phyloP scores from a whole-genome alignment of 2,888 invertebrate species.

The Aspidiotus rigidus region DNA sequence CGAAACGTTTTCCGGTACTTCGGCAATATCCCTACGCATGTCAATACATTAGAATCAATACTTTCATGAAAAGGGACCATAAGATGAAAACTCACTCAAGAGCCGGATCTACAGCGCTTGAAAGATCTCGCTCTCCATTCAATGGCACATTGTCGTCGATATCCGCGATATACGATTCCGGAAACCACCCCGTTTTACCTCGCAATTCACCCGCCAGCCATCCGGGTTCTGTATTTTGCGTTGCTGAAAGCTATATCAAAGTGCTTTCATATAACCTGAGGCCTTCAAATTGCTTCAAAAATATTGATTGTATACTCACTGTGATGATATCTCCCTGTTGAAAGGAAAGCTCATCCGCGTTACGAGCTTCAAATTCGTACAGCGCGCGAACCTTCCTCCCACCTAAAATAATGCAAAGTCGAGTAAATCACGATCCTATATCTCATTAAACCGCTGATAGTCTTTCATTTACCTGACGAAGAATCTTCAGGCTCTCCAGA shows the following conservation, averaged over 20 bases:
- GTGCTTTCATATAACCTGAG: background rate
- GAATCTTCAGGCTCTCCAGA: background rate
- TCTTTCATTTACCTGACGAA: background rate
- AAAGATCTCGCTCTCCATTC: background rate
- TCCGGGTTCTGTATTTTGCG: slow-evolving; percentile 86
- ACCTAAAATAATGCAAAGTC: background rate
- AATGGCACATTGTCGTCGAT: background rate
- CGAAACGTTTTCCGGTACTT: slow-evolving; percentile 56
- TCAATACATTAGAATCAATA: slow-evolving; percentile 11
- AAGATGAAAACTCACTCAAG: slow-evolving; percentile 14
- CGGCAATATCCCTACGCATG: slow-evolving; percentile 58
- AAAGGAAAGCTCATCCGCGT: slow-evolving; percentile 84
- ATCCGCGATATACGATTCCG: slow-evolving; percentile 84
- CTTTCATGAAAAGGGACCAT: background rate
- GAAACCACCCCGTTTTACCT: slow-evolving; percentile 92
- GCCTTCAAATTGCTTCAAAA: too few relatives aligned
- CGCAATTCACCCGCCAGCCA: slow-evolving; percentile 89
- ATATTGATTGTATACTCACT: slow-evolving; percentile 46
- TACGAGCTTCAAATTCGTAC: slow-evolving; percentile 87
- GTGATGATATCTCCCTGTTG: slow-evolving; percentile 87
- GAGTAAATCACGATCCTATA: background rate
- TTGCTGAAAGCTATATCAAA: slow-evolving; percentile 5
- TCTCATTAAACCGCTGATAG: too few relatives aligned
- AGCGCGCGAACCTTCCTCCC: slow-evolving; percentile 69
- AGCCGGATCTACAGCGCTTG: slow-evolving; percentile 16